Evolutionary conservation across 1,140 invertebrate species (phyloP).

Genomic region (Anadara kagoshimensis): DNA sequence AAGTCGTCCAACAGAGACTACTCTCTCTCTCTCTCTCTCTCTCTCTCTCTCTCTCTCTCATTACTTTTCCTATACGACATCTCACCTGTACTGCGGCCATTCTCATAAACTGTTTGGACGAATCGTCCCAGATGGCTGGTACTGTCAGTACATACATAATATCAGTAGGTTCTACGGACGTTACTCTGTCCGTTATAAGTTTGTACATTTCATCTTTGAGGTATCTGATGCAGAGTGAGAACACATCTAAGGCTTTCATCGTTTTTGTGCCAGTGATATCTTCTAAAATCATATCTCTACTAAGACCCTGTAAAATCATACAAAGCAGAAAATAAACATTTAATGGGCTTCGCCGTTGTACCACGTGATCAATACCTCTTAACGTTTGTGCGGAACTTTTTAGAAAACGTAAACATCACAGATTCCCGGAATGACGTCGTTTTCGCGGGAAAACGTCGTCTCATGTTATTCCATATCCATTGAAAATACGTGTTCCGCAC

Average conservation of each 20-base stretch:
- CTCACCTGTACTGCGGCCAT: constrained; percentile 20
- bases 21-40: too few relatives aligned
- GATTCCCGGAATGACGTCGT: too few relatives aligned
- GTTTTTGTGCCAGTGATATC: constrained; percentile 15
- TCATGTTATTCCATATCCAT: too few relatives aligned
- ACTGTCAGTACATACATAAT: constrained; percentile 24
- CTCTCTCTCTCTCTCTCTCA: too few relatives aligned
- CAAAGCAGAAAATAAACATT: neutral
- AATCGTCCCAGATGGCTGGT: constrained; percentile 29
- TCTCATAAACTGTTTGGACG: constrained; percentile 32
- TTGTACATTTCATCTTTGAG: constrained; percentile 17
- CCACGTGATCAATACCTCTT: too few relatives aligned
- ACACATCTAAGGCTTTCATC: constrained; percentile 22
- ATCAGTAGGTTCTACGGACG: constrained; percentile 10
- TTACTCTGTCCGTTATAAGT: constrained; percentile 5
- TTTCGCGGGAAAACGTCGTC: too few relatives aligned
- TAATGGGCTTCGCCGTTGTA: too few relatives aligned
- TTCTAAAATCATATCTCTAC: constrained; percentile 19
- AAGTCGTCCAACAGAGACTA: too few relatives aligned
- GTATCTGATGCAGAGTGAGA: constrained; percentile 15
- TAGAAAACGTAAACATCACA: too few relatives aligned
- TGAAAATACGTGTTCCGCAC: too few relatives aligned
- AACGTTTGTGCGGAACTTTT: too few relatives aligned
- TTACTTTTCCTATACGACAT: too few relatives aligned
- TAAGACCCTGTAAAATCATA: neutral